These are phyloP conservation scores for Sialis lutaria DNA, from an alignment of 2,888 invertebrate species.

Conservation along the genomic window DNA sequence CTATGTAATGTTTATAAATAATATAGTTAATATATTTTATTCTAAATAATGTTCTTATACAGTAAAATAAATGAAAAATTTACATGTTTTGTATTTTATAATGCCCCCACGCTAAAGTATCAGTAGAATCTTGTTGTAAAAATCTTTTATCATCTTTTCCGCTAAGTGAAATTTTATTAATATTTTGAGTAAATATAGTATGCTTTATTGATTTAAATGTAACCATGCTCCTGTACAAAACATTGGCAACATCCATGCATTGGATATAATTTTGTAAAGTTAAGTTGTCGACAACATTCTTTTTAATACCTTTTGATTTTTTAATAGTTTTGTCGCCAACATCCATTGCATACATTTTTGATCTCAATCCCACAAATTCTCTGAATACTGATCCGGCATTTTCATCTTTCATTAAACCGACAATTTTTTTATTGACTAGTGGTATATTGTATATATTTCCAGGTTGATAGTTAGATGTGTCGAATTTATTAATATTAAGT, in stretches of 20 bases:
- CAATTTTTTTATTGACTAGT: slow-evolving; percentile 10
- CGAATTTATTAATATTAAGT: slow-evolving; percentile 14
- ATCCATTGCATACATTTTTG: slow-evolving; percentile 7
- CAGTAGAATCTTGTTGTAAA: not conserved
- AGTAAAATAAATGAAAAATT: too few species aligned
- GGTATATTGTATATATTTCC: slow-evolving; percentile 14
- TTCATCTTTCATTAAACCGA: slow-evolving; percentile 9
- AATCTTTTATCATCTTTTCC: slow-evolving; percentile 4
- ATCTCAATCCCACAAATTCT: slow-evolving; percentile 8
- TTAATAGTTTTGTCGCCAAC: not conserved
- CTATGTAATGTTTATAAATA: too few species aligned
- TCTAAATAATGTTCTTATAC: too few species aligned
- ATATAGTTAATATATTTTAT: too few species aligned
- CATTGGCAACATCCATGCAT: not conserved
- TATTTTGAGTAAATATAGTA: slow-evolving; percentile 3
- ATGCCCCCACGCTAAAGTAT: slow-evolving; percentile 5
- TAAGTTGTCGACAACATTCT: not conserved
- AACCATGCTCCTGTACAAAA: not conserved
- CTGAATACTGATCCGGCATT: slow-evolving; percentile 2
- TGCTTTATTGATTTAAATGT: slow-evolving; percentile 1
- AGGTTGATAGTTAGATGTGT: slow-evolving; percentile 15
- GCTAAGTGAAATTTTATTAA: slow-evolving; percentile 3
- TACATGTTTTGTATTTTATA: not conserved
- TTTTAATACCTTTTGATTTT: not conserved
- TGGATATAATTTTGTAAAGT: not conserved